Conservation (phyloP, 2,888 invertebrate species). For the Polydrusus cervinus region DNA sequence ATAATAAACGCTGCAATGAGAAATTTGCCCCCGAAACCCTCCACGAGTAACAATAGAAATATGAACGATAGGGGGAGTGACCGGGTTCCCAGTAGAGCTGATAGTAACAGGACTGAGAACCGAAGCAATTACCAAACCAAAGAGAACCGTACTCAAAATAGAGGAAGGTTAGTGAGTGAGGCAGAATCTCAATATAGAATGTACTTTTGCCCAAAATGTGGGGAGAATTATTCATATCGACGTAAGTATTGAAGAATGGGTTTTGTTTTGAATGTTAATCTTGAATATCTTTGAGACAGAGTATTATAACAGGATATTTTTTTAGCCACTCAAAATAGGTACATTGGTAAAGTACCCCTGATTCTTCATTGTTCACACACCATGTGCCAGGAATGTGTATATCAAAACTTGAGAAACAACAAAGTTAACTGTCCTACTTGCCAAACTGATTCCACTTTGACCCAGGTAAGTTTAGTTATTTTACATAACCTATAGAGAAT, state of each 20-base stretch:
- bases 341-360: conserved; percentile 72
- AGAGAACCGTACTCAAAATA: conserved; percentile 2
- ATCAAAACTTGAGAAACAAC: conserved; percentile 62
- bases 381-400: conserved; percentile 79
- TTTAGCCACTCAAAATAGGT: conserved; percentile 57
- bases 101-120: background rate
- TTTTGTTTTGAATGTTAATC: background rate
- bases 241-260: conserved; percentile 18
- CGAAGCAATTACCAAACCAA: background rate
- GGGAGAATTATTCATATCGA: conserved; percentile 23
- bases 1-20: conserved; percentile 14
- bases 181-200: conserved; percentile 19
- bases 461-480: conserved; percentile 28
- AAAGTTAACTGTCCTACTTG: conserved; percentile 73
- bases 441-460: conserved; percentile 66
- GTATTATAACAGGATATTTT: background rate
- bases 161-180: conserved; percentile 4
- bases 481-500: too few relatives aligned
- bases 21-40: conserved; percentile 6
- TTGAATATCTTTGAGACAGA: background rate
- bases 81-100: background rate
- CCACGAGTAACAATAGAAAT: background rate
- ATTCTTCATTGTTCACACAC: conserved; percentile 80
- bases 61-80: background rate
- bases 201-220: conserved; percentile 43